phyloP scores from a whole-genome alignment of 2,113 vertebrate species.

The Cheirogaleus medius region DNA sequence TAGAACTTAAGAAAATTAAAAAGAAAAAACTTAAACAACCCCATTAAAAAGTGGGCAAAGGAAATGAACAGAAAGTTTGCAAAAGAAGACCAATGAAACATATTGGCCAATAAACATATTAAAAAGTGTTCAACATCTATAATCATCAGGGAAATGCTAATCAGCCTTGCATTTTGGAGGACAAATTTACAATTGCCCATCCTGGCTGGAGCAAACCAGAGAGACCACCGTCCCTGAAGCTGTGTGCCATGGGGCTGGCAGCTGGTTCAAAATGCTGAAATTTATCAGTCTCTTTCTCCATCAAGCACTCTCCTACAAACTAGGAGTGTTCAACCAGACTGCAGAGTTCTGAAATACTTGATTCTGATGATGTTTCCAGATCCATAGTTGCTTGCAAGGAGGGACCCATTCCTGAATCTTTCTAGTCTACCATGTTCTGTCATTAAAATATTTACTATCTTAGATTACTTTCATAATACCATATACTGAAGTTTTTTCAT shows the following conservation, averaged over 20 bases:
- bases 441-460: neutral
- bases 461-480: neutral
- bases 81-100: too few species aligned
- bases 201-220: neutral
- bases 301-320: neutral
- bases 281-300: neutral
- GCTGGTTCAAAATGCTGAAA: neutral
- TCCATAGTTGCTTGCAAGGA: neutral
- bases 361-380: too few species aligned
- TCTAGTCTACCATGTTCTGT: neutral
- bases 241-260: neutral
- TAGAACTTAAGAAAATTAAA: too few species aligned
- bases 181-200: neutral
- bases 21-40: too few species aligned
- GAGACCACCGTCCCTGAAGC: neutral
- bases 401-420: neutral
- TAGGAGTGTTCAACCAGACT: neutral
- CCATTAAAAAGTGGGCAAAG: too few species aligned
- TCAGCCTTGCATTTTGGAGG: neutral
- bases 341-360: neutral
- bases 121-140: too few species aligned
- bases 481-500: neutral
- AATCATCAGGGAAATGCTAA: too few species aligned
- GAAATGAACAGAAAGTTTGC: too few species aligned
- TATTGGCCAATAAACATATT: too few species aligned